Evolutionary conservation across 2,888 invertebrate genomes (phyloP), one percentile per base, ranked within the genome.

Genomic region (Drosophila neutralis): DNA sequence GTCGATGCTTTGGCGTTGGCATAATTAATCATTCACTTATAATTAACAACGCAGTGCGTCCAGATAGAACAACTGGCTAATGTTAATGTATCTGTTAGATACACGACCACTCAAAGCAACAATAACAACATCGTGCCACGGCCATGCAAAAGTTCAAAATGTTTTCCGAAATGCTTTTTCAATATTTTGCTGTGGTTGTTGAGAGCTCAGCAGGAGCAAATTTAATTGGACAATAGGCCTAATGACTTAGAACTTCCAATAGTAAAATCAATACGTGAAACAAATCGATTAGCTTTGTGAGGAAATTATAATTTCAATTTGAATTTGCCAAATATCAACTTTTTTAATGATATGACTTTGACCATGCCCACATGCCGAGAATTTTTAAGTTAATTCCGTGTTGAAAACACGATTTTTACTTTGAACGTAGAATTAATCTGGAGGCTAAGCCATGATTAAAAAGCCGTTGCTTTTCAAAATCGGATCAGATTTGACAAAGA

Each of bases 21-120:
- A 86, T 86, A 87, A 87, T 87, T 87, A 87, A 87, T 87, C 87
- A 90, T 90, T 78, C 79, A 75, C 76, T 88, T 88, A 90, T 90
- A 87, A 87, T 87, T 87, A 87, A 87, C 87, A 86, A 71, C 81
- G 59, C 82, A 76, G 64, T 80, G 73, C 78, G 80, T 84, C 82
- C 78, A 80, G 73, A 78, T 88, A 87, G 89, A 90, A 88, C 79
- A 86, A 77, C 81, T 86, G 79, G 87, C 87, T 87, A 82, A 87
- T 82, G 87, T 82, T 78, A 76, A 69, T 82, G 75, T 80, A 87
- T 81, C 76, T 76, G 65, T 62, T 70, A 73, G 78, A 80, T 76
- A 76, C 58, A 76, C 69, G 61, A 56, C 53, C 36, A 62, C 18
- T 27, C 49, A 54, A 31, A 42, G 48, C 56, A 51, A 31, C 51